These are phyloP conservation scores for Triops longicaudatus DNA, from an alignment of 1,140 invertebrate genomes.

Conservation along the genomic window DNA sequence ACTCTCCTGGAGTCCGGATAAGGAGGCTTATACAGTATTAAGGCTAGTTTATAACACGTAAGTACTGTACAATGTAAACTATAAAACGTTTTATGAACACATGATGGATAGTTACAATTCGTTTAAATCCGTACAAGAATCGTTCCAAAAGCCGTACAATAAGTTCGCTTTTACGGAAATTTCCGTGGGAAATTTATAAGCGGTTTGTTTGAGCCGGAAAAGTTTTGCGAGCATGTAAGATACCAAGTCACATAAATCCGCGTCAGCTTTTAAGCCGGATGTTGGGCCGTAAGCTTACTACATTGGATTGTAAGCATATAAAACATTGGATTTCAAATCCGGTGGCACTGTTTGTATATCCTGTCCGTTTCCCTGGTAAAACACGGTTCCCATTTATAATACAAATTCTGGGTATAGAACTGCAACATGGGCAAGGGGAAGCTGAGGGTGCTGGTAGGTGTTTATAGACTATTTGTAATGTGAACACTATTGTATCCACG, in stretches of 20 bases:
- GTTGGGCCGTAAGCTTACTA: background rate
- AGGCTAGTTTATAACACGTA: no score
- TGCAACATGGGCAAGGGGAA: background rate
- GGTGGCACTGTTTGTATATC: background rate
- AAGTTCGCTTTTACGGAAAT: background rate
- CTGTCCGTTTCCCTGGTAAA: background rate
- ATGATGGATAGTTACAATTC: no score
- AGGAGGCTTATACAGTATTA: no score
- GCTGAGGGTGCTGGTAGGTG: background rate
- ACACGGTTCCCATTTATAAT: background rate
- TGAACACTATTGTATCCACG: background rate
- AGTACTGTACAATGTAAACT: no score
- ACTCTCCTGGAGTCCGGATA: no score
- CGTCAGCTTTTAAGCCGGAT: background rate
- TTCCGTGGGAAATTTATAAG: background rate
- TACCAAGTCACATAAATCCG: background rate
- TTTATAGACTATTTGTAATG: background rate
- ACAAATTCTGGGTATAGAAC: background rate
- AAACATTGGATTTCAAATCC: conserved; percentile 6
- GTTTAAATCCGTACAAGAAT: no score
- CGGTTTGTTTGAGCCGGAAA: background rate
- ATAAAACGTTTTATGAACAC: no score
- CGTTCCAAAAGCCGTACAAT: background rate
- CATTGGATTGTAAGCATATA: background rate
- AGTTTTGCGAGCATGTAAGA: background rate